Evolutionary conservation across 1,140 invertebrate genomes (phyloP).

Genomic region (Bombus picipes): DNA sequence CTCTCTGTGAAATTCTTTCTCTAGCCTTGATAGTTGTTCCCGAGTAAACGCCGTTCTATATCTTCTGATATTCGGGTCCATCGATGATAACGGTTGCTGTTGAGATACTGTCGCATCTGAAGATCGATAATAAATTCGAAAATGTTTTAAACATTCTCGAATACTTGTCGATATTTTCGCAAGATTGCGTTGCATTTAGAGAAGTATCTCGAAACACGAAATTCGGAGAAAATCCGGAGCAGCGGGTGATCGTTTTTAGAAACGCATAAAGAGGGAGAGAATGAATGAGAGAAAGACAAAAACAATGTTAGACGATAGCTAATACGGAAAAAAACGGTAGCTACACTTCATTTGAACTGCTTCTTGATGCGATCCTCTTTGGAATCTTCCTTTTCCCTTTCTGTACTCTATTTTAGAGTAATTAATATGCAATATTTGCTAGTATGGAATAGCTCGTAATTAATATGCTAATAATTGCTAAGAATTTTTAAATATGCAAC

Average conservation of each 20-base stretch:
- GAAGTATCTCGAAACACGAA: no score
- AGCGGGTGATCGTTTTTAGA: slow-evolving; percentile 16
- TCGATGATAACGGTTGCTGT: slow-evolving; percentile 73
- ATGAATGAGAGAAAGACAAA: not conserved
- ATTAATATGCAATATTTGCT: no score
- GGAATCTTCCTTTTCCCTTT: no score
- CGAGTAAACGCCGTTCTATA: slow-evolving; percentile 99
- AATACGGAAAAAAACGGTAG: no score
- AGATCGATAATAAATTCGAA: not conserved
- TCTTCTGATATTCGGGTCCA: slow-evolving; percentile 89
- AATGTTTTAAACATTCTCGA: no score
- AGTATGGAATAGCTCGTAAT: no score
- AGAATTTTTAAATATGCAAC: no score
- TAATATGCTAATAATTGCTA: no score
- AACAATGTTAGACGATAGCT: not conserved
- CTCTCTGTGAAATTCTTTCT: slow-evolving; percentile 98
- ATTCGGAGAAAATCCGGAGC: not conserved
- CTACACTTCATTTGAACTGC: not conserved
- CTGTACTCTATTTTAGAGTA: no score
- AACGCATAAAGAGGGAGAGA: slow-evolving; percentile 8
- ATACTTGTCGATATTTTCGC: no score
- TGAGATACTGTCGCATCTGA: slow-evolving; percentile 17
- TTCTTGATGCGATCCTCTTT: not conserved
- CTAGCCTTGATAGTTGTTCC: slow-evolving; percentile 96
- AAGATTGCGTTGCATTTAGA: no score